phyloP scores from a whole-genome alignment of 2,888 invertebrate genomes.

The Dusona sp. region DNA sequence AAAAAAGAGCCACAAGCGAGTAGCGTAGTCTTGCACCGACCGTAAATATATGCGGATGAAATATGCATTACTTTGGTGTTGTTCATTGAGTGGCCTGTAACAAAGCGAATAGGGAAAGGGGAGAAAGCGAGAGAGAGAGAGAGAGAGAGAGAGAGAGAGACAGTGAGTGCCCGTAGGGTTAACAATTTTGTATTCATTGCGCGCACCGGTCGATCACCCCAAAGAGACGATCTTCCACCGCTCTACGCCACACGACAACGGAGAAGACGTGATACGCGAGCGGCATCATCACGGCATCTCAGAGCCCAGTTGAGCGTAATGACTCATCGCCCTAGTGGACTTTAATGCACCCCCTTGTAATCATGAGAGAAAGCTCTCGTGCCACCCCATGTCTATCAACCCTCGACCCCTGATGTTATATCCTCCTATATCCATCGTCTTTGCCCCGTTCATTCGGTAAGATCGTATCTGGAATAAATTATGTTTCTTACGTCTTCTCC shows the following conservation, averaged over 20 bases:
- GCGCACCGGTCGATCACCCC: constrained; percentile 76
- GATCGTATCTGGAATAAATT: constrained; percentile 66
- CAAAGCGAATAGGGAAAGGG: constrained; percentile 38
- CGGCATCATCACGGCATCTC: constrained; percentile 47
- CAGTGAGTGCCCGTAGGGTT: constrained; percentile 42
- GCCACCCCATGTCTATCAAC: constrained; percentile 54
- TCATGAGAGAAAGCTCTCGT: constrained; percentile 58
- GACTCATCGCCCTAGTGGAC: constrained; percentile 72
- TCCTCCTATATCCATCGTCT: constrained; percentile 14
- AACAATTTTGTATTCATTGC: constrained; percentile 80
- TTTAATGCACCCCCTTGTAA: constrained; percentile 72
- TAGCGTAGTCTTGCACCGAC: constrained; percentile 65
- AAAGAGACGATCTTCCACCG: constrained; percentile 74
- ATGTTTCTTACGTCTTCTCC: constrained; percentile 46
- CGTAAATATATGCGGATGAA: constrained; percentile 76
- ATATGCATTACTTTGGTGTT: constrained; percentile 78
- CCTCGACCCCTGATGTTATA: constrained; percentile 45
- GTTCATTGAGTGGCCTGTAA: constrained; percentile 78
- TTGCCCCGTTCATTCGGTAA: constrained; percentile 29
- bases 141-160: not conserved
- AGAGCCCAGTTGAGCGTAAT: constrained; percentile 71
- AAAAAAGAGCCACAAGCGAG: constrained; percentile 45
- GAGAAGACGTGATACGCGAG: constrained; percentile 49
- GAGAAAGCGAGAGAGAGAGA: constrained; percentile 11
- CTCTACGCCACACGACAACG: constrained; percentile 59